Conservation (phyloP, 2,797 vertebrate genomes). For the Sebastes jordani region DNA sequence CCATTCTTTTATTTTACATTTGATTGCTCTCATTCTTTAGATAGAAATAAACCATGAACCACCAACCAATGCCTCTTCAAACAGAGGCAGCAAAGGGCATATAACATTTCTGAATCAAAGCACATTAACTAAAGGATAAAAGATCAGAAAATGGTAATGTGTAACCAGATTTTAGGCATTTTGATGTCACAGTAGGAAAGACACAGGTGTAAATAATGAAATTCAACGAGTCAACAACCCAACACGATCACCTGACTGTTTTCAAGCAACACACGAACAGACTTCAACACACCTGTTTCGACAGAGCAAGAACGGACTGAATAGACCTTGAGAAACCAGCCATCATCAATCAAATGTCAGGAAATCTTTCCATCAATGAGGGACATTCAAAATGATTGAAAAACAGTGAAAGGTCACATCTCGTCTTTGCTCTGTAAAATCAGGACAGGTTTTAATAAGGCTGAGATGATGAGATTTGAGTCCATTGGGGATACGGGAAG, state of each 20-base stretch:
- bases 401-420: conserved; percentile 3
- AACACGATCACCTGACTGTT: too few species aligned
- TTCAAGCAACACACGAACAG: neutral
- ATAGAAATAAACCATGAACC: neutral
- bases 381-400: conserved; percentile 14
- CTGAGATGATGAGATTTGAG: conserved; percentile 26
- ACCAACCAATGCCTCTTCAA: too few species aligned
- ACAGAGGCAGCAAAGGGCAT: neutral
- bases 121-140: neutral
- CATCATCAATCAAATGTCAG: neutral
- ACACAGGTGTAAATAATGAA: too few species aligned
- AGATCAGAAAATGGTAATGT: rapidly evolving
- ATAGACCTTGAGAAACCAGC: conserved; percentile 1
- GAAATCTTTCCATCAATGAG: neutral
- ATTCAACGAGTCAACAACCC: too few species aligned
- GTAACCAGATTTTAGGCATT: neutral
- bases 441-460: conserved; percentile 24
- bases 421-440: conserved; percentile 14
- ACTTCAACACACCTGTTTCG: neutral
- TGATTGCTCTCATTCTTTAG: neutral
- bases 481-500: neutral
- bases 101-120: neutral
- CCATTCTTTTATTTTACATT: neutral
- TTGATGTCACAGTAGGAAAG: neutral
- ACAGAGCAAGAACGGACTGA: neutral